Conservation (phyloP, 2,888 invertebrate genomes). For the Noctuana brunneofusca region DNA sequence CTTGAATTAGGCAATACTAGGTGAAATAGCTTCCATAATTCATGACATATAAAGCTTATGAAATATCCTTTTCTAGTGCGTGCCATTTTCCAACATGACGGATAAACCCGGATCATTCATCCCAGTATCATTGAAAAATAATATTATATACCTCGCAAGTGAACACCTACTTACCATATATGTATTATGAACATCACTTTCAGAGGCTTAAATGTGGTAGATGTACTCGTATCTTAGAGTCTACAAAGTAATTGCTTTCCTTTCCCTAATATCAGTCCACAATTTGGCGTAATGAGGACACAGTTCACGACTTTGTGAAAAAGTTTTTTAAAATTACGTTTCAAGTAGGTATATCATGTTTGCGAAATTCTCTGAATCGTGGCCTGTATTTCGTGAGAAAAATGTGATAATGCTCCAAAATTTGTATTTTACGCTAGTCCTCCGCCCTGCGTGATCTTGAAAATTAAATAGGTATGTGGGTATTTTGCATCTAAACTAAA, state of each 20-base stretch:
- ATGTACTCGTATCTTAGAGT: neutral
- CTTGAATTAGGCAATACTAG: no score
- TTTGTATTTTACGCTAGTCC: no score
- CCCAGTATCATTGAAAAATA: neutral
- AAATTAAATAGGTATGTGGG: no score
- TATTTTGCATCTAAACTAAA: no score
- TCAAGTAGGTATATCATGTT: neutral
- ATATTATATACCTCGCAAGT: neutral
- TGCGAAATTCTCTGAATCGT: neutral
- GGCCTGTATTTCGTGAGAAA: no score
- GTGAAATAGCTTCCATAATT: neutral
- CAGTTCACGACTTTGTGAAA: constrained; percentile 8
- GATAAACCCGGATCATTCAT: neutral
- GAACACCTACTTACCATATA: neutral
- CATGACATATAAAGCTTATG: neutral
- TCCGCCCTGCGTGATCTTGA: no score
- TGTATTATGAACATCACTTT: no score
- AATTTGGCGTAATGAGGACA: constrained; percentile 7
- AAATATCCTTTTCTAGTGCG: neutral
- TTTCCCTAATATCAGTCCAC: constrained; percentile 1
- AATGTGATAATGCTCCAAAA: no score
- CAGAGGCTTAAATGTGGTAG: neutral
- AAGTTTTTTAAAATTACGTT: constrained; percentile 8
- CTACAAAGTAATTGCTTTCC: neutral
- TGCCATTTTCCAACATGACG: neutral